Base-by-base conservation (phyloP, 2,888 invertebrate genomes). In the Siphlonurus alternatus region DNA sequence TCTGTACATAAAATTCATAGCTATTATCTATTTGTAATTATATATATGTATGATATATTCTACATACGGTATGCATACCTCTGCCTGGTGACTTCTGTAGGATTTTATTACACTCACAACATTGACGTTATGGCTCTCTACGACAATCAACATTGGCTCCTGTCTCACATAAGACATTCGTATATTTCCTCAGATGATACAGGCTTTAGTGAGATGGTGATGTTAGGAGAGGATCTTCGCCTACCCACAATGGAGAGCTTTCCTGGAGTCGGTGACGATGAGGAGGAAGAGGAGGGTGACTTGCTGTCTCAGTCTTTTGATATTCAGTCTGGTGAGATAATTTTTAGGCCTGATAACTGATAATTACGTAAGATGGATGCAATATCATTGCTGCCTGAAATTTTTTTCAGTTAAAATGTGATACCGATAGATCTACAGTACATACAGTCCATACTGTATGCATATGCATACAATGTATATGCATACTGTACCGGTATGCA, bases 121-220 rank as follows among this genome's bases (percentile, higher is more conserved):
- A 10, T 38, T 38, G 38, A 38, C 38, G 38, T 10, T 59, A 96
- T 96, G 96, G 95, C 95, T 69, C 85, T 93, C 68, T 95, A 93
- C 76, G 94, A 96, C 76, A 93, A 96, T 77, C 88, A 87, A 76
- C 88, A 89, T 71, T 96, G 95, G 89, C 80, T 97, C 61, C 80
- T 96, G 63, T 89, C 93, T 66, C 93, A 95, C 76, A 92, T 96
- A 69, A 82, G 93, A 65, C 93, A 95, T 76, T 93, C 94, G 10
- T 97, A 94, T 76, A 91, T 96, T 73, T 90, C 93, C 23, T 92
- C 93, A 23, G 96, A 97, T 78, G 95, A 96, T 76, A 93, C 71
- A 75, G 83, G 94, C 65, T 87, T 93, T 81, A 93, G 93, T 76
- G 95, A 96, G 76, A 83, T 89, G 71, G 89, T 94, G 63, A 93